phyloP scores from a whole-genome alignment of 2,113 vertebrate genomes.

The Ictalurus furcatus region DNA sequence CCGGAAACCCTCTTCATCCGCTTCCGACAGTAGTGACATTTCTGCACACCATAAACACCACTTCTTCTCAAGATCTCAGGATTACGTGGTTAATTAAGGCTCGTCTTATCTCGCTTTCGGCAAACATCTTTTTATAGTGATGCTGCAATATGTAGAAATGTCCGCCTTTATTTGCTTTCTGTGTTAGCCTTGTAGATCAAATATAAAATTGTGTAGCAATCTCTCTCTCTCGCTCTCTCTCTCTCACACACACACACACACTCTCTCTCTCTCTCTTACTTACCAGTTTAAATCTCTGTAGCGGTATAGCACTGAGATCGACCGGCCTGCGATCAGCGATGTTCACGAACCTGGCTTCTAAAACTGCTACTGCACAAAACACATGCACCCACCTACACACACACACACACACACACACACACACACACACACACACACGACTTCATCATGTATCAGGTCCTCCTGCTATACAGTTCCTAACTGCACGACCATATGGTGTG shows the following conservation, averaged over 20 bases:
- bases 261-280: too few relatives aligned
- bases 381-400: conserved; percentile 93
- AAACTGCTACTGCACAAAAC: conserved; percentile 91
- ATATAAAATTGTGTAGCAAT: not conserved
- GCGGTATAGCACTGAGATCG: conserved; percentile 90
- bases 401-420: conserved; percentile 23
- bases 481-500: too few relatives aligned
- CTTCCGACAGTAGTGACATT: conserved; percentile 93
- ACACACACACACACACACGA: not conserved
- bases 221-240: not conserved
- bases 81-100: not conserved
- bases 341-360: conserved; percentile 95
- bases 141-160: too few relatives aligned
- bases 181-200: not conserved
- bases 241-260: not conserved
- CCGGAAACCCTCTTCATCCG: conserved; percentile 84
- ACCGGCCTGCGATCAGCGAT: conserved; percentile 88
- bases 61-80: not conserved
- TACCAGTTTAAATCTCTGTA: conserved; percentile 93
- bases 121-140: not conserved
- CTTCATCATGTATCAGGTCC: not conserved
- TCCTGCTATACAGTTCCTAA: not conserved
- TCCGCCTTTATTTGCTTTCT: too few relatives aligned
- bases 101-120: not conserved
- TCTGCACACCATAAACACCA: conserved; percentile 71